Evolutionary conservation across 2,797 vertebrate species (phyloP).

Genomic region (Staurois parvus): DNA sequence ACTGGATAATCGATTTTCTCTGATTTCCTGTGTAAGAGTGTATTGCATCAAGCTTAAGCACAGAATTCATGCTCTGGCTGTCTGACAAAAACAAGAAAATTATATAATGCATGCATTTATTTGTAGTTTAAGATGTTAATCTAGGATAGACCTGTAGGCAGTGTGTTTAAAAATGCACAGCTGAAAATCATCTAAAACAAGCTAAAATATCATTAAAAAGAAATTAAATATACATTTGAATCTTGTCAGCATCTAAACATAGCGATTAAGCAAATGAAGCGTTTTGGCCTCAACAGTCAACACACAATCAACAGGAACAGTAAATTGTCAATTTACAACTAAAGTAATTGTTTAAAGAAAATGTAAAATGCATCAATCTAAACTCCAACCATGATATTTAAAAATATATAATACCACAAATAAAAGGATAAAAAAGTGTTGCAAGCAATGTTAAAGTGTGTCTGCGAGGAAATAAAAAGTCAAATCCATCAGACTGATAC

Average conservation of each 20-base stretch:
- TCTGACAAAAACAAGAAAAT: neutral
- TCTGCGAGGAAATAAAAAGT: no score
- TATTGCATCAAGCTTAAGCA: neutral
- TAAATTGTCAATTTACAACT: neutral
- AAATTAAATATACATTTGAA: slow-evolving; percentile 39
- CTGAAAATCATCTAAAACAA: slow-evolving; percentile 16
- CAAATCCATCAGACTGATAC: no score
- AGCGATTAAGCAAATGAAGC: slow-evolving; percentile 41
- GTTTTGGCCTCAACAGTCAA: slow-evolving; percentile 13
- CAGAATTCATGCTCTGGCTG: neutral
- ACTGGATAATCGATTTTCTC: no score
- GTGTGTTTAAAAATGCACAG: neutral
- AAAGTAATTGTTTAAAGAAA: neutral
- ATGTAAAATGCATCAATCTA: no score
- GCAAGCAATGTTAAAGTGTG: no score
- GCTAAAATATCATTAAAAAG: slow-evolving; percentile 33
- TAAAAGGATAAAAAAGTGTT: no score
- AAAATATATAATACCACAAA: no score
- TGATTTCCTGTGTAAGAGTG: no score
- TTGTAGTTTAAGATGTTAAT: neutral
- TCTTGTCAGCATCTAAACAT: slow-evolving; percentile 17
- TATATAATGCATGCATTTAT: neutral
- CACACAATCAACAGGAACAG: neutral
- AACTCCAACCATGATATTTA: no score
- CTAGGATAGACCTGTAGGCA: slow-evolving; percentile 17